Evolutionary conservation across 2,888 invertebrate genomes (phyloP).

Genomic region (Empis stercorea): DNA sequence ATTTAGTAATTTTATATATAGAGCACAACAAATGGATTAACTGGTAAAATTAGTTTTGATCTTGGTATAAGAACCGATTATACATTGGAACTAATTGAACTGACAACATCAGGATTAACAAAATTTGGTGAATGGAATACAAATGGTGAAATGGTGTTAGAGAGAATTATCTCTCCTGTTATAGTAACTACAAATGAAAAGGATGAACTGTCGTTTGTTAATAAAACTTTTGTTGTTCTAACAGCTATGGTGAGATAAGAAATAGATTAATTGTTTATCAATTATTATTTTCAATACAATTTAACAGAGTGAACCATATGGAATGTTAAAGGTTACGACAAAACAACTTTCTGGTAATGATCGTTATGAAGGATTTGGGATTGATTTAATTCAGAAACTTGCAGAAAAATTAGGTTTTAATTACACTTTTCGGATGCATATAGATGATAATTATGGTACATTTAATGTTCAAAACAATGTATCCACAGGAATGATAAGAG

Average conservation of each 20-base stretch:
- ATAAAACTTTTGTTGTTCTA: slow-evolving; percentile 56
- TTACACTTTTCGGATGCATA: slow-evolving; percentile 66
- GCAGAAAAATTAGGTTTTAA: slow-evolving; percentile 66
- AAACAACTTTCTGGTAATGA: slow-evolving; percentile 60
- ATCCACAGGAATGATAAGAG: slow-evolving; percentile 67
- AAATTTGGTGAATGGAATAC: slow-evolving; percentile 57
- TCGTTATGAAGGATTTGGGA: slow-evolving; percentile 75
- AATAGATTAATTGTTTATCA: slow-evolving; percentile 12
- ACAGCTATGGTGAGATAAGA: slow-evolving; percentile 51
- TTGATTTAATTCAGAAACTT: slow-evolving; percentile 74
- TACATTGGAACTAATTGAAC: slow-evolving; percentile 51
- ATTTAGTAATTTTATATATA: slow-evolving; percentile 34
- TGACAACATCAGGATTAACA: slow-evolving; percentile 48
- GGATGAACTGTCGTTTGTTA: slow-evolving; percentile 50
- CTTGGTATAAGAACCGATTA: slow-evolving; percentile 63
- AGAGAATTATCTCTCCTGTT: slow-evolving; percentile 39
- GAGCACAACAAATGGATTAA: slow-evolving; percentile 52
- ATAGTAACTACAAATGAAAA: slow-evolving; percentile 31
- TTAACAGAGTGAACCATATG: slow-evolving; percentile 48
- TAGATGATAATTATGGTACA: slow-evolving; percentile 63
- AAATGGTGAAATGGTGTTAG: slow-evolving; percentile 29
- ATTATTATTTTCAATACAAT: no score
- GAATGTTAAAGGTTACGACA: slow-evolving; percentile 66
- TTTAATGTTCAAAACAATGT: slow-evolving; percentile 43
- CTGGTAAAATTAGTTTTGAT: slow-evolving; percentile 67